Base-by-base conservation (phyloP, 64 coral and sea anemone species). In the Anthopleura sola region DNA sequence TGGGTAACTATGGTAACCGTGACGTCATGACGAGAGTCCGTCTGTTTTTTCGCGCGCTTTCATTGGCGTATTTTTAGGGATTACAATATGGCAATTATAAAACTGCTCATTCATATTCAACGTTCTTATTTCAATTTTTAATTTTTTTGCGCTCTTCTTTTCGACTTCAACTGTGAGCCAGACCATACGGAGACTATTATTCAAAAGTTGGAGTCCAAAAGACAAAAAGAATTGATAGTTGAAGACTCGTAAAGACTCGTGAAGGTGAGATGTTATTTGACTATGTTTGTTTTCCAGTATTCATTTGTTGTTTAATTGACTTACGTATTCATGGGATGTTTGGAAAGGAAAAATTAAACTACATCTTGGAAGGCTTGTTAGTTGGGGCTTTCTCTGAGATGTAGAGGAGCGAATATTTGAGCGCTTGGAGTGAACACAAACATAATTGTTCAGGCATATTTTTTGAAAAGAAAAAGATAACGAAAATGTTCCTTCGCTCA, bases 31-130 rank as follows among this genome's bases (percentile, higher is more conserved):
- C 33, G 75, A 32, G 19, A 15, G 9, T 33, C 36, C 76, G 76
- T 79, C 76, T 79, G 76, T 79, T 79, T 79, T 79, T 79, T 79
- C 10, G 76, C 76, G 76, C 76, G 76, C 76, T 79, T 79, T 79
- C 39, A 79, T 79, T 79, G 76, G 76, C 21, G 39, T 18, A 18
- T 79, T 15, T 44, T 79, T 33, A 46, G 24, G 76, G 76, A 38
- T 48, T 48, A 79, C 4, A 79, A 79, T 79, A 38, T 79, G 76
- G 76, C 76, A 79, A 44, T 48, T 79, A 46, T 38, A 79, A 44
- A 79, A 71, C 26, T 16, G 13, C 66, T 71, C 31, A 32, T 71
- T 34, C 66, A 71, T 33, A 71, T 71, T 71, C 66, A 71, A 71
- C 4, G 13, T 62, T 62, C 66, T 28, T 71, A 71, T 15, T 32